These are phyloP conservation scores for Cryptophagus acutangulus DNA, from an alignment of 2,888 invertebrate genomes.

Conservation along the genomic window DNA sequence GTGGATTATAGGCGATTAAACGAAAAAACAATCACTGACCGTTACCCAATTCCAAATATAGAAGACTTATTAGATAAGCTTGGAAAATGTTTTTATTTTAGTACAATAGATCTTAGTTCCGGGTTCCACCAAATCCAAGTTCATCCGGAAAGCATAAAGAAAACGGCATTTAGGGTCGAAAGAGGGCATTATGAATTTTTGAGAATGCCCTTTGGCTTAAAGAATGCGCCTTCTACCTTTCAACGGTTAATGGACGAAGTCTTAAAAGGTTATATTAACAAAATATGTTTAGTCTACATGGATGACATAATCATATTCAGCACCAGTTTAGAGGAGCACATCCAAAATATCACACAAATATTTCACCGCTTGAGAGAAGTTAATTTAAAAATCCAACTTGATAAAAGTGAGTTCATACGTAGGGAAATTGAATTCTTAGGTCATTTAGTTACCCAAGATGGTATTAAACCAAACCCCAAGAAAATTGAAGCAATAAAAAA, in stretches of 20 bases:
- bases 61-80: slow-evolving; percentile 6
- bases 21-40: slow-evolving; percentile 9
- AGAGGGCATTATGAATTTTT: neutral
- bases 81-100: slow-evolving; percentile 2
- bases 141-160: neutral
- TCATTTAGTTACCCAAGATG: slow-evolving; percentile 11
- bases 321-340: slow-evolving; percentile 16
- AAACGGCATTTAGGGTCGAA: neutral
- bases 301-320: slow-evolving; percentile 20
- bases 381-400: slow-evolving; percentile 20
- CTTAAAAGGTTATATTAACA: slow-evolving; percentile 7
- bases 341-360: slow-evolving; percentile 13
- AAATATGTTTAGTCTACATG: slow-evolving; percentile 19
- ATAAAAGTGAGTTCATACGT: slow-evolving; percentile 15
- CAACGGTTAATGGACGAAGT: neutral
- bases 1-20: slow-evolving; percentile 10
- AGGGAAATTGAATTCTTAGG: slow-evolving; percentile 14
- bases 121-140: slow-evolving; percentile 7
- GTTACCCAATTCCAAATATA: slow-evolving; percentile 9
- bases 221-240: neutral
- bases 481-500: slow-evolving; percentile 9
- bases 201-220: neutral
- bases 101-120: neutral
- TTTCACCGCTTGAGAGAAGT: slow-evolving; percentile 15
- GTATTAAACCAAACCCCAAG: slow-evolving; percentile 11